Percentiles rank a stretch among this genome's conserved stretches.
These are phyloP conservation scores for Chalcis sispes DNA, from an alignment of 2,888 invertebrate species.

Conservation along the genomic window DNA sequence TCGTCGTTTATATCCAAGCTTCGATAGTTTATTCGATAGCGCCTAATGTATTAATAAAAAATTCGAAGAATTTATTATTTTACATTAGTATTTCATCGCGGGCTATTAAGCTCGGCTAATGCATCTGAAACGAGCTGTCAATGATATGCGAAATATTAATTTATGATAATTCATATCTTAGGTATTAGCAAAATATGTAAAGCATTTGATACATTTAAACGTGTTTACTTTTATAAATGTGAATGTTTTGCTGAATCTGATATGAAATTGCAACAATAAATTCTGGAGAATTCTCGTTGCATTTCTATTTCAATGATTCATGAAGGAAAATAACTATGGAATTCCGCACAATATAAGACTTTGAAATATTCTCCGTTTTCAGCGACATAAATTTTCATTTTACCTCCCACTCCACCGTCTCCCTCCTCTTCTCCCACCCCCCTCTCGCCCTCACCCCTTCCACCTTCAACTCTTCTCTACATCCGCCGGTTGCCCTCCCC, in stretches of 20 bases:
- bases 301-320: conserved; percentile 58
- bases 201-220: conserved; percentile 42
- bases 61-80: too few species aligned
- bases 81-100: too few species aligned
- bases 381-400: conserved; percentile 57
- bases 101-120: too few species aligned
- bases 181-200: conserved; percentile 28
- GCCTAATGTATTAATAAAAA: too few species aligned
- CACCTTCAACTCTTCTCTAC: background rate
- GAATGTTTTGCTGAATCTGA: conserved; percentile 55
- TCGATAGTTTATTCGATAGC: too few species aligned
- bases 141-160: conserved; percentile 4
- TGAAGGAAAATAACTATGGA: conserved; percentile 57
- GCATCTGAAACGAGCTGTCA: background rate
- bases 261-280: conserved; percentile 56
- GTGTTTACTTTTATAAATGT: conserved; percentile 39
- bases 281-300: conserved; percentile 50
- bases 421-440: conserved; percentile 3
- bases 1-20: too few species aligned
- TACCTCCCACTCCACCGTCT: conserved; percentile 24
- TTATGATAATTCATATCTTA: conserved; percentile 30
- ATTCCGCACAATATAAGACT: conserved; percentile 57
- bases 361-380: conserved; percentile 57
- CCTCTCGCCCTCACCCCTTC: background rate
- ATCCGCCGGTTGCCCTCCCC: background rate